These are phyloP conservation scores for Myiothlypis coronata DNA, from an alignment of 2,797 vertebrate genomes.

Conservation along the genomic window DNA sequence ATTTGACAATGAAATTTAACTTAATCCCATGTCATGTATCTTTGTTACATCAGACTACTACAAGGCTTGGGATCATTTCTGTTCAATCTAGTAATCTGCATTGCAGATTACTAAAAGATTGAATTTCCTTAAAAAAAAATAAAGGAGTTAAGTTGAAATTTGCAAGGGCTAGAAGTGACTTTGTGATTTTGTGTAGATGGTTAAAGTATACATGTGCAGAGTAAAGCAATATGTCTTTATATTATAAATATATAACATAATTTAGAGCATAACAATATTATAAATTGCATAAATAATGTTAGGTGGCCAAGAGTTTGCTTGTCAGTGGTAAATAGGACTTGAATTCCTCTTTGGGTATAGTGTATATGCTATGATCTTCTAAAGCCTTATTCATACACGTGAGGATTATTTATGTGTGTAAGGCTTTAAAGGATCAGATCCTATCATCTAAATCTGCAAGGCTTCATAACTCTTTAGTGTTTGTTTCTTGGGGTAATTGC, in stretches of 20 bases:
- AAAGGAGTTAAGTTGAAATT: background rate
- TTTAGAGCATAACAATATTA: background rate
- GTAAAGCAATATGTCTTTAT: background rate
- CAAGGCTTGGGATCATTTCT: background rate
- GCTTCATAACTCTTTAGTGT: background rate
- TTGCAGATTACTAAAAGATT: background rate
- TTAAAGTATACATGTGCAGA: background rate
- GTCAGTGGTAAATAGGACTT: background rate
- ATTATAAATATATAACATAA: background rate
- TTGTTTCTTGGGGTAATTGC: background rate
- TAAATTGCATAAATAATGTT: background rate
- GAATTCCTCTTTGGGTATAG: background rate
- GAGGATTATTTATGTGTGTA: background rate
- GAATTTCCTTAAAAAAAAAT: background rate
- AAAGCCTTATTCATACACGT: background rate
- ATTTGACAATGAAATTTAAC: background rate
- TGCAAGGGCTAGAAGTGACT: background rate
- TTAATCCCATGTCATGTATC: background rate
- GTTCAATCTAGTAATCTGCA: background rate
- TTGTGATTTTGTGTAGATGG: background rate
- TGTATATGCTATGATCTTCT: background rate
- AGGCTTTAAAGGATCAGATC: constrained; percentile 5
- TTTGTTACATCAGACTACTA: background rate
- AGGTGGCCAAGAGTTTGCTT: background rate
- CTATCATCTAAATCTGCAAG: background rate